A percentile compares a stretch with the other conserved stretches of the same genome.
phyloP scores from a whole-genome alignment of 2,113 vertebrate genomes.

The Ictalurus furcatus region DNA sequence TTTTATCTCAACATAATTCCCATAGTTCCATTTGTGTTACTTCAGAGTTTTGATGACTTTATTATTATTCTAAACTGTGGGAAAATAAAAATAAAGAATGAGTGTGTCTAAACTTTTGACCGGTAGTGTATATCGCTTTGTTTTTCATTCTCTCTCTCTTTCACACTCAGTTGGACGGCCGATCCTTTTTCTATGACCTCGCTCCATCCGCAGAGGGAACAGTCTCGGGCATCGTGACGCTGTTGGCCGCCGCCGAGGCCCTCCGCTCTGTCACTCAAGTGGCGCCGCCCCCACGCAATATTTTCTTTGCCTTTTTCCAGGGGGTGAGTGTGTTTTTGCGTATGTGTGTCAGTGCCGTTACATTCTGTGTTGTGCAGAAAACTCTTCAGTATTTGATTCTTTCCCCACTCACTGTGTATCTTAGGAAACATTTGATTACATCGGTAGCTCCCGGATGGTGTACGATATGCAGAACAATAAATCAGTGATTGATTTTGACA shows the following conservation, averaged over 20 bases:
- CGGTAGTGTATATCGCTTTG: neutral
- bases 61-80: no score
- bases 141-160: neutral
- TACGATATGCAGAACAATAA: slow-evolving; percentile 71
- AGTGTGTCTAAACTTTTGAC: no score
- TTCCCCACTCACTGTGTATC: neutral
- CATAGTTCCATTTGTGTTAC: no score
- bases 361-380: neutral
- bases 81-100: no score
- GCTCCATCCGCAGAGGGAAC: slow-evolving; percentile 84
- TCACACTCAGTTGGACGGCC: slow-evolving; percentile 83
- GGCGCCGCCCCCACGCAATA: slow-evolving; percentile 67
- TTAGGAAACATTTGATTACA: slow-evolving; percentile 96
- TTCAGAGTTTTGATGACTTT: no score
- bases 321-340: slow-evolving; percentile 76
- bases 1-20: no score
- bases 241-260: slow-evolving; percentile 86
- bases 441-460: slow-evolving; percentile 92
- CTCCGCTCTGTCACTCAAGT: slow-evolving; percentile 69
- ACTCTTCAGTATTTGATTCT: neutral
- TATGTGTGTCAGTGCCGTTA: neutral
- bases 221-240: slow-evolving; percentile 80
- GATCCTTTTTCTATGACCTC: slow-evolving; percentile 91
- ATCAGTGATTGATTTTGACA: slow-evolving; percentile 72
- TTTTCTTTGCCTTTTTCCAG: slow-evolving; percentile 92